Conservation (phyloP, 1,140 invertebrate genomes). For the Sarcophaga peregrina region DNA sequence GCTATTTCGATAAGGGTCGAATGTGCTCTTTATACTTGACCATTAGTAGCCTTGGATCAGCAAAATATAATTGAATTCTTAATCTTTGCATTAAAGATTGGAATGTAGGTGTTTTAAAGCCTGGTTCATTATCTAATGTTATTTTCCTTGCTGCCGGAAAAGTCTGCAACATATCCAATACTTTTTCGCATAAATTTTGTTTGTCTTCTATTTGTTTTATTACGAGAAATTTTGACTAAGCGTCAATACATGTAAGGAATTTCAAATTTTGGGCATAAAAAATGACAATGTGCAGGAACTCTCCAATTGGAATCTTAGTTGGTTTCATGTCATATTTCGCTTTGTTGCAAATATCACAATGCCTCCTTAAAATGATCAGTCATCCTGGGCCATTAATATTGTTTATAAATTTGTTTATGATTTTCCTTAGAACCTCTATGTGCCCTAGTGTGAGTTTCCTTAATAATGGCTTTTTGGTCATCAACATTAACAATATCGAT, state of each 20-base stretch:
- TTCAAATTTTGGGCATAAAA: no score
- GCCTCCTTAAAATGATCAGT: constrained; percentile 41
- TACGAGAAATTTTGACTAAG: constrained; percentile 44
- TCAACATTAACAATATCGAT: constrained; percentile 26
- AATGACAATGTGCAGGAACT: no score
- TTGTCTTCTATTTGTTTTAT: constrained; percentile 46
- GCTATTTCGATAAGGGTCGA: constrained; percentile 37
- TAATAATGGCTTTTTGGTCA: constrained; percentile 34
- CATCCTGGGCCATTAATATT: constrained; percentile 43
- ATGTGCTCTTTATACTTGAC: constrained; percentile 37
- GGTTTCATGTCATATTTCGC: neutral
- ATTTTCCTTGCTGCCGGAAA: constrained; percentile 26
- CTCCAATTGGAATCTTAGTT: neutral
- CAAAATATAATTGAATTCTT: no score
- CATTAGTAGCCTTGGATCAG: constrained; percentile 21
- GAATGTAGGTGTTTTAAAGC: constrained; percentile 30
- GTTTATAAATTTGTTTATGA: constrained; percentile 31
- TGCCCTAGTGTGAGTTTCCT: constrained; percentile 45
- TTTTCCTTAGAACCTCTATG: constrained; percentile 44
- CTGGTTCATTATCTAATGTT: constrained; percentile 39
- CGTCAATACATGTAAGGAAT: constrained; percentile 4
- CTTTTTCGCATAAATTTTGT: constrained; percentile 43
- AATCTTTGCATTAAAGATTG: constrained; percentile 41
- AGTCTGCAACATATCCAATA: constrained; percentile 38
- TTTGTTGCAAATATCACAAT: constrained; percentile 43